phyloP scores from a whole-genome alignment of 1,140 invertebrate genomes.

The Tetragonula clypearis region DNA sequence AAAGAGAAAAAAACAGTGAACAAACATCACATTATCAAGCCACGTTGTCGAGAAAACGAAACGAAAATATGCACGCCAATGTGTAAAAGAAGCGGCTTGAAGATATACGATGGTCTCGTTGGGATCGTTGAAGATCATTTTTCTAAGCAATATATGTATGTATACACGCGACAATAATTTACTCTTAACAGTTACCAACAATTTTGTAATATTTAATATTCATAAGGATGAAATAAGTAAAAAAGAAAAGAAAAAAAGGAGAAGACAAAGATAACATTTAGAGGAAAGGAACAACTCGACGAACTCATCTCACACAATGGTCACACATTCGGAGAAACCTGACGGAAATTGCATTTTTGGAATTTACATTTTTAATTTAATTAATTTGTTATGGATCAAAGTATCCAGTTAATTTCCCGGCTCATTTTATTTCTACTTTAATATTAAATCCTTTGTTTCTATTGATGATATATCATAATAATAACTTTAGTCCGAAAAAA shows the following conservation, averaged over 20 bases:
- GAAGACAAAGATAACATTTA: background rate
- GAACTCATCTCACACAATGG: background rate
- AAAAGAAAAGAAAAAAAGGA: background rate
- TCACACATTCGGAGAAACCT: too few species aligned
- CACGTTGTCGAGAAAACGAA: background rate
- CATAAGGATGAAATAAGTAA: background rate
- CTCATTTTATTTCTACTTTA: too few species aligned
- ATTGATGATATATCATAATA: too few species aligned
- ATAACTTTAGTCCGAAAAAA: too few species aligned
- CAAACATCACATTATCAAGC: background rate
- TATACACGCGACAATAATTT: slow-evolving; percentile 41
- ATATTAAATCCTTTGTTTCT: too few species aligned
- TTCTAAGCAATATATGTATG: slow-evolving; percentile 26
- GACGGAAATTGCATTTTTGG: too few species aligned
- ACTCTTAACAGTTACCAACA: slow-evolving; percentile 21
- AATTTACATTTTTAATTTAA: too few species aligned
- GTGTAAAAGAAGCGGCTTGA: background rate
- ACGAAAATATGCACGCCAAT: background rate
- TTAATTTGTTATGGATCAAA: too few species aligned
- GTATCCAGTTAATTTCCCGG: too few species aligned
- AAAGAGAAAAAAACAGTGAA: background rate
- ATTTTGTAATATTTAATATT: background rate
- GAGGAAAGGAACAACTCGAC: background rate
- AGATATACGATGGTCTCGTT: background rate
- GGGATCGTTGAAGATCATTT: slow-evolving; percentile 4